Conservation (phyloP, 2,888 invertebrate species). For the Portevinia maculata region DNA sequence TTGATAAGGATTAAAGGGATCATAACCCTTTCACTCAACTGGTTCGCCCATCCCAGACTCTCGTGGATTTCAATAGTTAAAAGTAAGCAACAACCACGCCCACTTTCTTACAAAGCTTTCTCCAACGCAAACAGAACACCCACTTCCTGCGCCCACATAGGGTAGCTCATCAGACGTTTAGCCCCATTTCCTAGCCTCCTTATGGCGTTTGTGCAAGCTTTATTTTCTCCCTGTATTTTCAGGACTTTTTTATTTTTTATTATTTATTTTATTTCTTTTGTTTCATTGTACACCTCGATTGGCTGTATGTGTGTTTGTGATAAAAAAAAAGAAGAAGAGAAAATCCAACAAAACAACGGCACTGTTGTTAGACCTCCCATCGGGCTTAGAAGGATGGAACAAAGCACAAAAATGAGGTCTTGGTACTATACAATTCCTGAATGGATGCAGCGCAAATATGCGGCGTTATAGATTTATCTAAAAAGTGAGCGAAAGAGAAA, state of each 20-base stretch:
- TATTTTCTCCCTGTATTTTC: neutral
- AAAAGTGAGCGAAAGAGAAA: conserved; percentile 2
- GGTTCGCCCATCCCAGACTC: too few species aligned
- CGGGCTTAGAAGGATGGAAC: neutral
- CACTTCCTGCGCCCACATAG: neutral
- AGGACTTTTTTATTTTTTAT: neutral
- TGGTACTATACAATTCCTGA: neutral
- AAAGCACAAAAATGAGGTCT: neutral
- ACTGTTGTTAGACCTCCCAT: neutral
- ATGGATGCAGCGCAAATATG: neutral
- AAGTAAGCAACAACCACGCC: neutral
- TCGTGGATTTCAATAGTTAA: too few species aligned
- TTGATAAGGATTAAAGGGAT: too few species aligned
- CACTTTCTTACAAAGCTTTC: neutral
- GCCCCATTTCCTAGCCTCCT: neutral
- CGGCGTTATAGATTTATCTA: neutral
- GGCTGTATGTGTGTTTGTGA: neutral
- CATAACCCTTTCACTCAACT: too few species aligned
- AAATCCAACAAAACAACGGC: neutral
- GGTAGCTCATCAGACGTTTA: neutral
- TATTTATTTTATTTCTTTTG: neutral
- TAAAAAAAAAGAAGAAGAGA: too few species aligned
- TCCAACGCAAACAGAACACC: neutral
- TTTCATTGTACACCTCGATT: neutral
- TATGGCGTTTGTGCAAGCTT: neutral